These are phyloP conservation scores for Crossocerus cetratus DNA, from an alignment of 2,888 invertebrate genomes.

Conservation along the genomic window DNA sequence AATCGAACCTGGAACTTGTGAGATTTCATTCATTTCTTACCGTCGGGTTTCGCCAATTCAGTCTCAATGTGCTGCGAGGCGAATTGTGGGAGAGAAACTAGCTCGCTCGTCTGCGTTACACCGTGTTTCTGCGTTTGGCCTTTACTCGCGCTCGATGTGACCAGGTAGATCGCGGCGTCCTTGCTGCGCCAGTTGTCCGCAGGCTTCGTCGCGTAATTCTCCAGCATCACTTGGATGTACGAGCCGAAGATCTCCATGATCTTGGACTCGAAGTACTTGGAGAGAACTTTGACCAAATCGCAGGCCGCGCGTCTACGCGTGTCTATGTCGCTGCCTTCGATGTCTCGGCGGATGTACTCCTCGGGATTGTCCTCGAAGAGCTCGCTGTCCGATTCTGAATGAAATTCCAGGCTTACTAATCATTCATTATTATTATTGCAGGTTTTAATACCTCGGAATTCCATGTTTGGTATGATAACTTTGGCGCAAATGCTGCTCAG, in stretches of 20 bases:
- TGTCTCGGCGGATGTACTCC: slow-evolving; percentile 96
- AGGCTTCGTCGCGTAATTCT: slow-evolving; percentile 87
- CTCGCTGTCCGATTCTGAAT: slow-evolving; percentile 95
- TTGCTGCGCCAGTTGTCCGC: slow-evolving; percentile 92
- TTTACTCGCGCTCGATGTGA: slow-evolving; percentile 95
- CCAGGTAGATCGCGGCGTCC: slow-evolving; percentile 97
- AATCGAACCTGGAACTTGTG: neutral
- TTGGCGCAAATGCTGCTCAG: slow-evolving; percentile 96
- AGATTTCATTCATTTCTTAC: slow-evolving; percentile 76
- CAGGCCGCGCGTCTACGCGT: slow-evolving; percentile 97
- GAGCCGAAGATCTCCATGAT: slow-evolving; percentile 93
- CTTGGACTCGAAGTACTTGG: slow-evolving; percentile 90
- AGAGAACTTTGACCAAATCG: slow-evolving; percentile 95
- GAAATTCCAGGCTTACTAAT: too few relatives aligned
- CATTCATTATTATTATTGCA: too few relatives aligned
- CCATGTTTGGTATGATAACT: slow-evolving; percentile 99
- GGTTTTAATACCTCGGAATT: slow-evolving; percentile 91
- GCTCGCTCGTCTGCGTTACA: slow-evolving; percentile 92
- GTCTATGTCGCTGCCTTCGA: slow-evolving; percentile 98
- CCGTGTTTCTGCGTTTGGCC: slow-evolving; percentile 94
- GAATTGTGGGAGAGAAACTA: slow-evolving; percentile 94
- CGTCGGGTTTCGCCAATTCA: slow-evolving; percentile 87
- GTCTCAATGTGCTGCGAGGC: slow-evolving; percentile 91
- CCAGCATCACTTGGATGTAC: slow-evolving; percentile 89
- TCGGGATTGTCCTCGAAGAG: slow-evolving; percentile 98